phyloP scores from a whole-genome alignment of 2,888 invertebrate species.

The Teleiodes luculella region DNA sequence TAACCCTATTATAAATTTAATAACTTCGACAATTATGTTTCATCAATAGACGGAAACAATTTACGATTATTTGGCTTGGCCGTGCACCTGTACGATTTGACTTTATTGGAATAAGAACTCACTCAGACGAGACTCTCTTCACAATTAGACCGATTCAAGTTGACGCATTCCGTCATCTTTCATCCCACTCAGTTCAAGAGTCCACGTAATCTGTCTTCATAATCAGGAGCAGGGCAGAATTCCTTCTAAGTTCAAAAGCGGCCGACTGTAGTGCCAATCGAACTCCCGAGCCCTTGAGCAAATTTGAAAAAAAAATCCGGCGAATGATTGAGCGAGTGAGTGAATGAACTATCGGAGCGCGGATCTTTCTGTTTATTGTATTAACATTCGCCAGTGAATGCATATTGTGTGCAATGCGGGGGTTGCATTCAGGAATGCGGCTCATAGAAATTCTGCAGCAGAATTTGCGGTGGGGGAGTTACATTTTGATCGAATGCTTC shows the following conservation, averaged over 20 bases:
- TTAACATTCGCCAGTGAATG: conserved; percentile 55
- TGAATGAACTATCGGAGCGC: conserved; percentile 61
- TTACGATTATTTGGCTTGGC: conserved; percentile 13
- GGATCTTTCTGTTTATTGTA: conserved; percentile 69
- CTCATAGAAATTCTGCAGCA: conserved; percentile 34
- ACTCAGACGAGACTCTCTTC: background rate
- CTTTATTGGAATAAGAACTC: background rate
- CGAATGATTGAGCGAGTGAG: conserved; percentile 53
- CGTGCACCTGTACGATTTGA: conserved; percentile 14
- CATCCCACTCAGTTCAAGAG: conserved; percentile 10
- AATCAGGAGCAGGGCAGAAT: conserved; percentile 33
- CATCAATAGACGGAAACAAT: conserved; percentile 21
- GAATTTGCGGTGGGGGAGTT: conserved; percentile 32
- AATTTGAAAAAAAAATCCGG: conserved; percentile 46
- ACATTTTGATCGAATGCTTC: conserved; percentile 29
- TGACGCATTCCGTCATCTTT: background rate
- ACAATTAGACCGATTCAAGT: background rate
- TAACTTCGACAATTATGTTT: conserved; percentile 32
- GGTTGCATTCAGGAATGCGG: conserved; percentile 45
- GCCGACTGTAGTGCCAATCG: conserved; percentile 70
- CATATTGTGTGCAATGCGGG: conserved; percentile 55
- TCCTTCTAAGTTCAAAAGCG: conserved; percentile 47
- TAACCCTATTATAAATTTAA: conserved; percentile 44
- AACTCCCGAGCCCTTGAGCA: conserved; percentile 40
- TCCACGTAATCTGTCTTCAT: conserved; percentile 35